Base-by-base conservation (phyloP, 2,888 invertebrate genomes). In the Drosophila yooni region DNA sequence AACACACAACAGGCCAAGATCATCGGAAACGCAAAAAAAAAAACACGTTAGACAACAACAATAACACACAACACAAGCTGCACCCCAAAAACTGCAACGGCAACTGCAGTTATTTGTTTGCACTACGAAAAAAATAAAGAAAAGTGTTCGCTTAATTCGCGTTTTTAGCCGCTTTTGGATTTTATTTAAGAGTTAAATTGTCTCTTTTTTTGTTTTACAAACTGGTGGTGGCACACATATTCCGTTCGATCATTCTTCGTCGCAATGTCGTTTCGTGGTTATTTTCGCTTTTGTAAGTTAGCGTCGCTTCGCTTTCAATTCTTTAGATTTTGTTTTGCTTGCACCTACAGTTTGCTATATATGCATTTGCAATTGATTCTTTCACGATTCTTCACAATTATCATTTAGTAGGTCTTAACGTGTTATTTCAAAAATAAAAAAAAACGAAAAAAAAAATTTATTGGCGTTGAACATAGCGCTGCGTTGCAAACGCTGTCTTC, bases 1-100 rank as follows among this genome's bases (percentile, higher is more conserved):
- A 68, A 76, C 71, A 59, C 66, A 85, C 76, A 79, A 79, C 67
- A 76, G 79, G 83, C 84, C 84, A 88, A 85, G 89, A 88, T 87
- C 83, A 83, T 67, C 81, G 81, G 66, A 81, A 85, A 83, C 82
- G 74, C 48, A 57, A 46, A n/a, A 63, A 51, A 34, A n/a, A 60
- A 69, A 74, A 82, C 72, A 82, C 70, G 79, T 78, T 75, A 79
- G 70, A 76, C 78, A 78, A 74, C 70, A 82, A 79, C 58, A 82
- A 81, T 46, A 46, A 46, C 25, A 46, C 46, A 81, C 54, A 78
- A 70, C 65, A 81, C 70, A 65, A 59, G 53, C 61, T 79, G 78
- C 76, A 79, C 65, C 69, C 71, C 61, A 52, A 71, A 61, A 70
- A 70, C 66, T 60, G 70, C 75, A 79, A 65, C 38, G 51, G 61